Evolutionary conservation across 2,888 invertebrate genomes (phyloP).

Genomic region (Eledona agricola): DNA sequence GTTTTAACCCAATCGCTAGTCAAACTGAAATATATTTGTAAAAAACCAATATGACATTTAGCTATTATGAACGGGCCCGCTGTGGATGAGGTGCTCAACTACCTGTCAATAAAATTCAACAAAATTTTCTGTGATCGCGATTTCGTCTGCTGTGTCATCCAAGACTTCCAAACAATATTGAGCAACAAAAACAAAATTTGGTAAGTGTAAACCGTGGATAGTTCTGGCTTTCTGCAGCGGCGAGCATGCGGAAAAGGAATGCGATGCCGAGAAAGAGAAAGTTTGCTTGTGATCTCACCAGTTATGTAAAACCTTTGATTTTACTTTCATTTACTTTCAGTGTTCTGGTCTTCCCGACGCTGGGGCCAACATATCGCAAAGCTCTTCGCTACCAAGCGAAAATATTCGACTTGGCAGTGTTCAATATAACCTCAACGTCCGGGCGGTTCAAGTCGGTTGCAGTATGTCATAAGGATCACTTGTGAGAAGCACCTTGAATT

Average conservation of each 20-base stretch:
- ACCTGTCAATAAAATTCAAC: slow-evolving; percentile 53
- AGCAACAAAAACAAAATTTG: slow-evolving; percentile 50
- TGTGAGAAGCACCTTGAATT: slow-evolving; percentile 43
- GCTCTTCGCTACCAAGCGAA: slow-evolving; percentile 55
- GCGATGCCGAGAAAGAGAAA: slow-evolving; percentile 59
- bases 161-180: slow-evolving; percentile 51
- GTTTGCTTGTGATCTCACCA: slow-evolving; percentile 58
- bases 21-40: slow-evolving; percentile 11
- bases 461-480: slow-evolving; percentile 51
- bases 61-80: slow-evolving; percentile 49
- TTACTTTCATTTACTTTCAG: slow-evolving; percentile 62
- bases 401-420: slow-evolving; percentile 51
- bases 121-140: slow-evolving; percentile 55
- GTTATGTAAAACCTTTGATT: slow-evolving; percentile 61
- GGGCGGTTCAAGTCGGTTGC: slow-evolving; percentile 45
- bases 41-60: slow-evolving; percentile 21
- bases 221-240: too few relatives aligned
- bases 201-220: slow-evolving; percentile 39
- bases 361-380: slow-evolving; percentile 56
- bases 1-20: slow-evolving; percentile 8
- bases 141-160: slow-evolving; percentile 52
- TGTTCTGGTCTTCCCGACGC: slow-evolving; percentile 54
- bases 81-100: slow-evolving; percentile 51
- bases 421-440: slow-evolving; percentile 43
- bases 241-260: slow-evolving; percentile 55